These are phyloP conservation scores for Troides helena DNA, from an alignment of 2,888 invertebrate species.

Conservation along the genomic window DNA sequence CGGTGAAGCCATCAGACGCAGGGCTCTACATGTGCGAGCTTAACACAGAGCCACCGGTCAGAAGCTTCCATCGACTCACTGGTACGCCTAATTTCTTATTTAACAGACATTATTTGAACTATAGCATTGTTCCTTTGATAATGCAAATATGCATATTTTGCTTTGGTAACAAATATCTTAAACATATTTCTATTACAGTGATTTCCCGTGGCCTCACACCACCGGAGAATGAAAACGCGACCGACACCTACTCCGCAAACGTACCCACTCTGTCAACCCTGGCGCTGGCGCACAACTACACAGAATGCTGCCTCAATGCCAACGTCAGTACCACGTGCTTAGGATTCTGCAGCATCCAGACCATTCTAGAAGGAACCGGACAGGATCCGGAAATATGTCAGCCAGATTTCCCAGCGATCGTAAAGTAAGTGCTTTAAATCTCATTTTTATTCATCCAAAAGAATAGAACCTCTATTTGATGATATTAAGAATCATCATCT, in stretches of 20 bases:
- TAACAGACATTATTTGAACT: no score
- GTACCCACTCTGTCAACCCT: slow-evolving; percentile 58
- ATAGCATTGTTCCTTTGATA: no score
- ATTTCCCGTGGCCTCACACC: slow-evolving; percentile 82
- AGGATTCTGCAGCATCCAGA: slow-evolving; percentile 91
- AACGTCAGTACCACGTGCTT: slow-evolving; percentile 87
- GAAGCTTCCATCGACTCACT: slow-evolving; percentile 88
- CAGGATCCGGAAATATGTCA: slow-evolving; percentile 91
- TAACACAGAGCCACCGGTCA: slow-evolving; percentile 88
- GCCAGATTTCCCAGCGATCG: slow-evolving; percentile 88
- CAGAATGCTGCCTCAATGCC: slow-evolving; percentile 86
- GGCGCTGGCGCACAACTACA: slow-evolving; percentile 86
- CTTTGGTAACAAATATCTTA: no score
- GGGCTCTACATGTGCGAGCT: slow-evolving; percentile 91
- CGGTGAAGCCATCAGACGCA: slow-evolving; percentile 84
- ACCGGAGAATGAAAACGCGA: slow-evolving; percentile 76
- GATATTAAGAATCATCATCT: no score
- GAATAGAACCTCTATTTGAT: no score
- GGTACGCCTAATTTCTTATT: slow-evolving; percentile 67
- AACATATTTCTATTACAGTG: slow-evolving; percentile 63
- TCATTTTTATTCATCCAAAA: no score
- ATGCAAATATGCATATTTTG: no score
- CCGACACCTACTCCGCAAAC: slow-evolving; percentile 71
- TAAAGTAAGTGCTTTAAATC: slow-evolving; percentile 45
- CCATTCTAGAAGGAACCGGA: slow-evolving; percentile 87